These are phyloP conservation scores for Ichneumon xanthorius DNA, from an alignment of 2,888 invertebrate species.

Conservation along the genomic window DNA sequence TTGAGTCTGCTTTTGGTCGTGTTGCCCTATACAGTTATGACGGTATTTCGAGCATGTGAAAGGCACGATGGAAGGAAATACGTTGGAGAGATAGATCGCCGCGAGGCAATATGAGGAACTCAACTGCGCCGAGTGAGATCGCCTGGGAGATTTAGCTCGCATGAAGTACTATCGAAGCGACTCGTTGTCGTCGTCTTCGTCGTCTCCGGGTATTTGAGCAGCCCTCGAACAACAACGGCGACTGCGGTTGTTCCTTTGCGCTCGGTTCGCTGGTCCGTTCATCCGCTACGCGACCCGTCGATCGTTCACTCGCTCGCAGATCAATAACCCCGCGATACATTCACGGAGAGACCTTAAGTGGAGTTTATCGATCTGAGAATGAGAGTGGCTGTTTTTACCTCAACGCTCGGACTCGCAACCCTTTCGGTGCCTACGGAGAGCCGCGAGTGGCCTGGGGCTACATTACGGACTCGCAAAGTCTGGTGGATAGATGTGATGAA, in stretches of 20 bases:
- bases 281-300: conserved; percentile 1
- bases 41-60: conserved; percentile 51
- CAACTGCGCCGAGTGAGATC: not conserved
- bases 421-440: not conserved
- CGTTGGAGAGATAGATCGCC: conserved; percentile 10
- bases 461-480: not conserved
- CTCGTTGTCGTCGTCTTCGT: conserved; percentile 42
- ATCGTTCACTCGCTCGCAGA: not conserved
- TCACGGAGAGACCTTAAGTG: conserved; percentile 31
- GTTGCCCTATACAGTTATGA: conserved; percentile 14
- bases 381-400: conserved; percentile 62
- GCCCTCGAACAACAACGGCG: conserved; percentile 50
- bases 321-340: too few species aligned
- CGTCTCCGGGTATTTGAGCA: conserved; percentile 59
- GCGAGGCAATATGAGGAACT: not conserved
- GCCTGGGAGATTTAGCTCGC: not conserved
- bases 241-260: conserved; percentile 54
- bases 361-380: conserved; percentile 62
- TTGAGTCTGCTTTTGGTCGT: conserved; percentile 44
- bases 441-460: not conserved
- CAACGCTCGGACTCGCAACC: conserved; percentile 35
- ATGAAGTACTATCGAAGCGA: not conserved
- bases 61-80: conserved; percentile 32
- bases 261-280: conserved; percentile 48
- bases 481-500: not conserved